Percentiles rank a stretch among this genome's conserved stretches.
phyloP scores from a whole-genome alignment of 2,888 invertebrate genomes.

The Brassicogethes aeneus region DNA sequence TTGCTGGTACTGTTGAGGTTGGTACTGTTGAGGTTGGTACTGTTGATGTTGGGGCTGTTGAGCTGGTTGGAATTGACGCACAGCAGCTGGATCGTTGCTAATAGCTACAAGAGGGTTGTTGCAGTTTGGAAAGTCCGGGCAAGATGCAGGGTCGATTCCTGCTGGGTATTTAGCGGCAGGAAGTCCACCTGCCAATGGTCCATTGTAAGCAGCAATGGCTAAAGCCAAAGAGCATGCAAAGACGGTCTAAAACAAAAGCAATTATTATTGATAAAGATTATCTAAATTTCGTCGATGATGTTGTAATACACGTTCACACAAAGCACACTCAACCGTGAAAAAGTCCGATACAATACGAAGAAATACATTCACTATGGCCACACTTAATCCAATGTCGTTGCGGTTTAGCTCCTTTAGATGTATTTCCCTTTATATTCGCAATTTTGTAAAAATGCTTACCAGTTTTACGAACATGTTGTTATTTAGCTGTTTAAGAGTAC shows the following conservation, averaged over 20 bases:
- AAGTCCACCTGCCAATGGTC: conserved; percentile 30
- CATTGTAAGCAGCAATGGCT: conserved; percentile 24
- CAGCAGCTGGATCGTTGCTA: conserved; percentile 2
- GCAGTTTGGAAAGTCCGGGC: conserved; percentile 32
- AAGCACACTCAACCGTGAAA: too few species aligned
- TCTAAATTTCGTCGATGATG: too few species aligned
- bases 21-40: conserved; percentile 10
- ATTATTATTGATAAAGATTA: not conserved
- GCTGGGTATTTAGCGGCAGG: conserved; percentile 30
- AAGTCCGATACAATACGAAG: too few species aligned
- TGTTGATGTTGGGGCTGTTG: conserved; percentile 9
- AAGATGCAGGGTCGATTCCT: conserved; percentile 29
- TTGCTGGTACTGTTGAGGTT: conserved; percentile 13
- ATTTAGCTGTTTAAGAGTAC: conserved; percentile 24
- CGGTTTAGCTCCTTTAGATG: too few species aligned
- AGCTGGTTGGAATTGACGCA: not conserved
- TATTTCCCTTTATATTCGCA: too few species aligned
- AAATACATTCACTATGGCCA: too few species aligned
- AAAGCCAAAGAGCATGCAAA: conserved; percentile 25
- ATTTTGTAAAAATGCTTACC: too few species aligned
- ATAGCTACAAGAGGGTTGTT: conserved; percentile 29
- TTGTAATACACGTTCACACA: conserved; percentile 7
- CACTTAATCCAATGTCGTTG: too few species aligned
- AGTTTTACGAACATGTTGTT: conserved; percentile 35
- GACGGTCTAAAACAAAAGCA: conserved; percentile 19